phyloP scores from a whole-genome alignment of 92 coral and sea anemone genomes.

The Porites rus region DNA sequence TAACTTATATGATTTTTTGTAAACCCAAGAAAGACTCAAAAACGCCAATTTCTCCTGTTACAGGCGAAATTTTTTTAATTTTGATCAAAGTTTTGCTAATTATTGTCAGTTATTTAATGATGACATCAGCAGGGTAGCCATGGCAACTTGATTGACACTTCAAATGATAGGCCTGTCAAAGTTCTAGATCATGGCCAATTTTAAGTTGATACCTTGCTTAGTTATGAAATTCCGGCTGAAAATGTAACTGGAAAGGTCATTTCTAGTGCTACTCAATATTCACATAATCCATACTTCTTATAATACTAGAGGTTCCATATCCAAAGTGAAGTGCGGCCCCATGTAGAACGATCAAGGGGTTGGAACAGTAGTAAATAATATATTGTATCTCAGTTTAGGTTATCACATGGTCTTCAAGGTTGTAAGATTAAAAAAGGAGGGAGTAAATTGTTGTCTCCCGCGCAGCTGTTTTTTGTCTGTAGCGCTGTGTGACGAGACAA shows the following conservation, averaged over 20 bases:
- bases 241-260: constrained; percentile 31
- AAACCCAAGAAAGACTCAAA: not conserved
- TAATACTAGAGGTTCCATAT: not conserved
- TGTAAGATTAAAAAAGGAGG: no score
- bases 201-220: constrained; percentile 40
- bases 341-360: no score
- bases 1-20: not conserved
- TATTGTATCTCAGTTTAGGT: no score
- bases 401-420: no score
- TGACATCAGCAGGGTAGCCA: constrained; percentile 39
- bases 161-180: constrained; percentile 38
- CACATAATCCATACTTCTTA: constrained; percentile 8
- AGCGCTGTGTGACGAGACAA: no score
- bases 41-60: not conserved
- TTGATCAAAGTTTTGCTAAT: not conserved
- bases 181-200: constrained; percentile 41
- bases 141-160: constrained; percentile 34
- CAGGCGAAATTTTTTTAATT: not conserved
- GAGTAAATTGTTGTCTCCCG: no score
- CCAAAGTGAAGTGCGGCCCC: no score
- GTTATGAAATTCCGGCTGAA: constrained; percentile 38
- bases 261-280: constrained; percentile 22
- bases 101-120: not conserved
- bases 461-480: no score
- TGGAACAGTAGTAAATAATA: no score